phyloP scores from a whole-genome alignment of 2,888 invertebrate genomes.

The Spialia ferax region DNA sequence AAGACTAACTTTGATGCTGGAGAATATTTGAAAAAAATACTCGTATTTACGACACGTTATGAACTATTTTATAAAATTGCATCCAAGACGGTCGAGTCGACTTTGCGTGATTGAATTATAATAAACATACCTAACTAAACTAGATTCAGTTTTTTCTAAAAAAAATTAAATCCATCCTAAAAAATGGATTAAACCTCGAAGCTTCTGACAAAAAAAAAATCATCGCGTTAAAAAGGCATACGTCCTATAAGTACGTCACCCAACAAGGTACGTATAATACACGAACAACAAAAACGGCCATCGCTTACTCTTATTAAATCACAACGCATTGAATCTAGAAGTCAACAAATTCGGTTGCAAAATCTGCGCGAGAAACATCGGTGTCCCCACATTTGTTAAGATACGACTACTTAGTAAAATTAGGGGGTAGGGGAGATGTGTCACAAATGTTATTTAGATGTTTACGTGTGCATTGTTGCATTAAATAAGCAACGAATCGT shows the following conservation, averaged over 20 bases:
- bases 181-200: not conserved
- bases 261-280: not conserved
- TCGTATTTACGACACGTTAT: too few relatives aligned
- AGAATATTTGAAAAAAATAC: too few relatives aligned
- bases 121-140: too few relatives aligned
- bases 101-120: too few relatives aligned
- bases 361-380: conserved; percentile 65
- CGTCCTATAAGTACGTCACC: too few relatives aligned
- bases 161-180: too few relatives aligned
- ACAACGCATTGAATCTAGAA: conserved; percentile 26
- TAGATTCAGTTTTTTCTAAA: too few relatives aligned
- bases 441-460: conserved; percentile 86
- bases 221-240: not conserved
- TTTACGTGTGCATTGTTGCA: conserved; percentile 86
- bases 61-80: too few relatives aligned
- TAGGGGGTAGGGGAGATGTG: conserved; percentile 83
- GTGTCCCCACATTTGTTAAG: conserved; percentile 75
- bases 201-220: not conserved
- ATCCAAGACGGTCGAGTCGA: too few relatives aligned
- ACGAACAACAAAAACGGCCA: not conserved
- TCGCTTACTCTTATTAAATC: conserved; percentile 6
- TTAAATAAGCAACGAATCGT: conserved; percentile 85
- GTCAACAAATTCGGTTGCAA: conserved; percentile 43
- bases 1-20: not conserved
- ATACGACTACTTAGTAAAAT: conserved; percentile 85